Evolutionary conservation across 2,797 vertebrate genomes (phyloP), one percentile per base, ranked within the genome.

Genomic region (Anas georgica): DNA sequence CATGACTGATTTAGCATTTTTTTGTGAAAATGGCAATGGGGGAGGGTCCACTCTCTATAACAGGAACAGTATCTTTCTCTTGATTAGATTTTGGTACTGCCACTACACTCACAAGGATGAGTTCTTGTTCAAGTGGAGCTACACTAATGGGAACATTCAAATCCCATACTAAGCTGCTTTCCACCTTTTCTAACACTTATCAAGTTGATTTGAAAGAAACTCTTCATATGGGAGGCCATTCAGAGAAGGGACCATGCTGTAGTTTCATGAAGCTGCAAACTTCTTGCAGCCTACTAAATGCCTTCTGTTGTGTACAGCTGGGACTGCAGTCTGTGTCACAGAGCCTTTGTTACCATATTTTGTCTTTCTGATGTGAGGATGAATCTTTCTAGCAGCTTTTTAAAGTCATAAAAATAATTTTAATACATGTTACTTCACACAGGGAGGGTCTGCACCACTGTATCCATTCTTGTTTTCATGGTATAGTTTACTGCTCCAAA

Each of bases 281-380:
- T 67, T 23, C 63, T 43, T n/a, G 3, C 55, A 39, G 64, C 64
- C 45, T 48, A 8, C 46, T 3, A 0, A 3, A 3, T 37, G 46
- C 52, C 69, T 55, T n/a, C 45, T 31, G 39, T 2, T 3, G 0
- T 6, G 56, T 37, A 21, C 23, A 60, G 10, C 37, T 45, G 41
- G 62, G n/a, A 28, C 59, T 0, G 2, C 15, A 17, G 13, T n/a
- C 37, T 33, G 12, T 46, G 26, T 12, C 0, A 1, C 64, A 72
- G 39, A 70, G 58, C 14, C 26, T 31, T 35, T 67, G 31, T 58
- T 91, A 64, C 33, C 1, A 0, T 9, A 4, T 3, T 43, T 63
- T n/a, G 1, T 26, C 56, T 39, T 67, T 17, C 28, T 35, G 4
- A n/a, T 6, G 9, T 2, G 17, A 69, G 37, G 18, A 73, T 4